These are phyloP conservation scores for Caenorhabditis sp. DNA, from an alignment of 2,888 invertebrate species.

Conservation along the genomic window DNA sequence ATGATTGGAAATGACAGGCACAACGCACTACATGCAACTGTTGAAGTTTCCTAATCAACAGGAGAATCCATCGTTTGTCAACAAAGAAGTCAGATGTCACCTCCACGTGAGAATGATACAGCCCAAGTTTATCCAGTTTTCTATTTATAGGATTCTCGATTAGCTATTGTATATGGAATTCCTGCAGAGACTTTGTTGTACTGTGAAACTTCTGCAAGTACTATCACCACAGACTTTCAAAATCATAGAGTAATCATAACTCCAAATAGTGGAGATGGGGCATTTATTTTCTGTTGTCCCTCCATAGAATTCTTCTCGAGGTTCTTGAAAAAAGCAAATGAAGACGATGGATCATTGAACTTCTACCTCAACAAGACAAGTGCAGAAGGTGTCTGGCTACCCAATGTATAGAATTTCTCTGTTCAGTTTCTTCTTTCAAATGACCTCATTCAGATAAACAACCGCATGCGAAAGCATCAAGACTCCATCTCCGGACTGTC, in stretches of 20 bases:
- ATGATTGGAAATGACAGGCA: conserved; percentile 39
- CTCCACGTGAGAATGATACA: conserved; percentile 57
- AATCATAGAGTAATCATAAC: conserved; percentile 48
- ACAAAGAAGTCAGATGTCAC: conserved; percentile 70
- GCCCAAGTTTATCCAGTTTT: conserved; percentile 6
- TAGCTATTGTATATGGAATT: conserved; percentile 64
- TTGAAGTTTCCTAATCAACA: conserved; percentile 54
- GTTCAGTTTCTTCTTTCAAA: no score
- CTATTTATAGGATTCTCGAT: conserved; percentile 63
- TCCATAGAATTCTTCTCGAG: conserved; percentile 53
- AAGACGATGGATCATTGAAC: conserved; percentile 44
- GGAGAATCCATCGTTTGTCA: conserved; percentile 51
- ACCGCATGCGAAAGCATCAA: conserved; percentile 41
- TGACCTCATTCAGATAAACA: conserved; percentile 35
- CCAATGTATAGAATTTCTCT: conserved; percentile 24
- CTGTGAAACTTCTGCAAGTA: conserved; percentile 45
- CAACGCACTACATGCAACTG: conserved; percentile 67
- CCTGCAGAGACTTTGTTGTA: conserved; percentile 64
- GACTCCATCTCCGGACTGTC: conserved; percentile 62
- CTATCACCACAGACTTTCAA: conserved; percentile 42
- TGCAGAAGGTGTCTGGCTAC: conserved; percentile 59
- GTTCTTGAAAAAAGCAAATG: conserved; percentile 47
- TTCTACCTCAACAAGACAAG: conserved; percentile 45
- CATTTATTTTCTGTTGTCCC: conserved; percentile 59
- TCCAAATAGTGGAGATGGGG: conserved; percentile 32